phyloP scores from a whole-genome alignment of 2,888 invertebrate species.

The Ochropleura plecta region DNA sequence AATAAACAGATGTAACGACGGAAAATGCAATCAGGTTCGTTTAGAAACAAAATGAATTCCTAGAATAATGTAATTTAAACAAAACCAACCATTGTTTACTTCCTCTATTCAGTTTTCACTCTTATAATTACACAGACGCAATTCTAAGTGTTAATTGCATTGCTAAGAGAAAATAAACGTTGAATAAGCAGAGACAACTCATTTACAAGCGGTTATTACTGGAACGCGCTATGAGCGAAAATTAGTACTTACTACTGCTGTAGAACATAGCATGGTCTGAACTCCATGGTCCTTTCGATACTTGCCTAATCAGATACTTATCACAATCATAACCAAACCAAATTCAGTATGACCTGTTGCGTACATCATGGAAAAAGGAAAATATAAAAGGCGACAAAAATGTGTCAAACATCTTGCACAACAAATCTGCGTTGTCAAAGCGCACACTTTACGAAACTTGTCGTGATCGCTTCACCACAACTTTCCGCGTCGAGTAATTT shows the following conservation, averaged over 20 bases:
- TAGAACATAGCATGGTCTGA: slow-evolving; percentile 17
- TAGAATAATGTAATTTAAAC: slow-evolving; percentile 36
- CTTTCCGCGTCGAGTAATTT: slow-evolving; percentile 81
- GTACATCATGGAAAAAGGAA: slow-evolving; percentile 69
- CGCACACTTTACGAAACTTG: slow-evolving; percentile 83
- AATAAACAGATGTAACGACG: slow-evolving; percentile 10
- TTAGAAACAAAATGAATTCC: slow-evolving; percentile 24
- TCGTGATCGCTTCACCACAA: slow-evolving; percentile 86
- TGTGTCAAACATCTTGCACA: slow-evolving; percentile 81
- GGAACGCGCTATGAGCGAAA: slow-evolving; percentile 9
- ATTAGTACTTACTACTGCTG: slow-evolving; percentile 6
- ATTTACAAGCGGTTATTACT: slow-evolving; percentile 30
- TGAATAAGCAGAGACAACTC: slow-evolving; percentile 46
- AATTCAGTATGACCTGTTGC: slow-evolving; percentile 68
- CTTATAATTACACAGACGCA: slow-evolving; percentile 53
- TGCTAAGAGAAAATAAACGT: slow-evolving; percentile 54
- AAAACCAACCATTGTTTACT: slow-evolving; percentile 33
- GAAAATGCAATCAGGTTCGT: slow-evolving; percentile 14
- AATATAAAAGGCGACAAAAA: slow-evolving; percentile 67
- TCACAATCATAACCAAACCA: slow-evolving; percentile 38
- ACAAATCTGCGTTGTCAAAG: slow-evolving; percentile 76
- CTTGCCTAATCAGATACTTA: slow-evolving; percentile 42
- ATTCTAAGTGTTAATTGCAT: slow-evolving; percentile 56
- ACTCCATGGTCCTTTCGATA: neutral
- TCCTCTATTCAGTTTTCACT: slow-evolving; percentile 51